phyloP scores from a whole-genome alignment of 2,113 vertebrate genomes.

The Lepus europaeus region DNA sequence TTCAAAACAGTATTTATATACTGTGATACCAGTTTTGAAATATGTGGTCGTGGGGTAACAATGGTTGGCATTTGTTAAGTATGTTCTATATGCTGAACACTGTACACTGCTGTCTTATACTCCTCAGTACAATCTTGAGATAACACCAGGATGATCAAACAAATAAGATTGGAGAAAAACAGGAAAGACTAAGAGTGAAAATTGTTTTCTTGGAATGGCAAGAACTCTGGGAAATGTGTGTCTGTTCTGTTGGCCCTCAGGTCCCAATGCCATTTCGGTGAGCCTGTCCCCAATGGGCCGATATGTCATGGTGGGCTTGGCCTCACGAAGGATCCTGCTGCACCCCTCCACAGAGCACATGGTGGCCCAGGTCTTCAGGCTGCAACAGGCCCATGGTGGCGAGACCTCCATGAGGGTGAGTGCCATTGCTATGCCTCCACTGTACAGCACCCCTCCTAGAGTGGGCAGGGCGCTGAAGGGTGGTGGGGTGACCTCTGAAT shows the following conservation, averaged over 20 bases:
- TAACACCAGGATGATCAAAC: background rate
- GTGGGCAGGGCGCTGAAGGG: background rate
- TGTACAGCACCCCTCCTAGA: background rate
- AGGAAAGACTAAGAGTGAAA: constrained; percentile 4
- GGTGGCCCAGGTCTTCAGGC: constrained; percentile 99
- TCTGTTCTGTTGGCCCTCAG: constrained; percentile 84
- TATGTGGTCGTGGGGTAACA: background rate
- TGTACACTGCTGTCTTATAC: background rate
- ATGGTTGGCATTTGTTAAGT: background rate
- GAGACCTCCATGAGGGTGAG: constrained; percentile 99
- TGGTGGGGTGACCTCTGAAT: background rate
- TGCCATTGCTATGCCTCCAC: constrained; percentile 19
- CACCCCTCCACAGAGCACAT: constrained; percentile 99
- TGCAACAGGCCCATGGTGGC: constrained; percentile 98
- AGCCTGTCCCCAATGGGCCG: constrained; percentile 98
- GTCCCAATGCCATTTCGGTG: constrained; percentile 98
- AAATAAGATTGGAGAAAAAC: background rate
- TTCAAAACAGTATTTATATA: background rate
- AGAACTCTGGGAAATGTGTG: constrained; percentile 34
- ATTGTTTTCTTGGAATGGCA: constrained; percentile 5
- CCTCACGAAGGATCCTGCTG: constrained; percentile 96
- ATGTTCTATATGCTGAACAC: background rate
- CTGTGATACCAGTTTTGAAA: background rate
- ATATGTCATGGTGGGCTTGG: constrained; percentile 98
- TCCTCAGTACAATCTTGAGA: background rate